A percentile compares a stretch with the other conserved stretches of the same genome.
phyloP scores from a whole-genome alignment of 2,797 vertebrate species.

The Phylloscopus collybita region DNA sequence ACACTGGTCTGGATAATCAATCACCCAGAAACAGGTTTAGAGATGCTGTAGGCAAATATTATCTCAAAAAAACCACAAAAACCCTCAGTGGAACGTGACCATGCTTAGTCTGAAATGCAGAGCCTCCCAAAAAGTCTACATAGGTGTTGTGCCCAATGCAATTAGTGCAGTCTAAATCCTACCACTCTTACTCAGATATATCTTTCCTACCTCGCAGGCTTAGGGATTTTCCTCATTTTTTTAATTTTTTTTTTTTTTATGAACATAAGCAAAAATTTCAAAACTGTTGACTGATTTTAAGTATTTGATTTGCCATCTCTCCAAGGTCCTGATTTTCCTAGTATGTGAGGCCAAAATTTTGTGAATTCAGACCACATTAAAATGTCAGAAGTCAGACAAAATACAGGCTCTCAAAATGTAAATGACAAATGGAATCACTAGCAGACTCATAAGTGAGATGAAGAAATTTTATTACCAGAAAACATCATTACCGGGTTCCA shows the following conservation, averaged over 20 bases:
- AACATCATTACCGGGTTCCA: fast-evolving
- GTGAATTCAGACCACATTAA: not conserved
- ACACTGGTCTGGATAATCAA: not conserved
- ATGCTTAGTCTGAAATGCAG: not conserved
- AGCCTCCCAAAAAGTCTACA: not conserved
- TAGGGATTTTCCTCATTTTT: fast-evolving
- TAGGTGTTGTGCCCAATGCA: not conserved
- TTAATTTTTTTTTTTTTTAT: not conserved
- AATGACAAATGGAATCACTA: not conserved
- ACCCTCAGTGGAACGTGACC: not conserved
- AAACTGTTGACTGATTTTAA: not conserved
- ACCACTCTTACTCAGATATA: not conserved
- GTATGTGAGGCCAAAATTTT: not conserved
- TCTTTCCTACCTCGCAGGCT: not conserved
- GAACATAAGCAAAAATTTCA: not conserved
- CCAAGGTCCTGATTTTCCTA: not conserved
- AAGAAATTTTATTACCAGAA: not conserved
- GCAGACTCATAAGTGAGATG: not conserved
- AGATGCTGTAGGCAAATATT: not conserved
- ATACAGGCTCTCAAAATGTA: not conserved
- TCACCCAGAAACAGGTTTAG: not conserved
- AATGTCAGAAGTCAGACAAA: not conserved
- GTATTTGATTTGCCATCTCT: not conserved
- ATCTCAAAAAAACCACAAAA: not conserved
- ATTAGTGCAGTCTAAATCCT: not conserved